Evolutionary conservation across 2,113 vertebrate species (phyloP).

Genomic region (Hypanus sabinus): DNA sequence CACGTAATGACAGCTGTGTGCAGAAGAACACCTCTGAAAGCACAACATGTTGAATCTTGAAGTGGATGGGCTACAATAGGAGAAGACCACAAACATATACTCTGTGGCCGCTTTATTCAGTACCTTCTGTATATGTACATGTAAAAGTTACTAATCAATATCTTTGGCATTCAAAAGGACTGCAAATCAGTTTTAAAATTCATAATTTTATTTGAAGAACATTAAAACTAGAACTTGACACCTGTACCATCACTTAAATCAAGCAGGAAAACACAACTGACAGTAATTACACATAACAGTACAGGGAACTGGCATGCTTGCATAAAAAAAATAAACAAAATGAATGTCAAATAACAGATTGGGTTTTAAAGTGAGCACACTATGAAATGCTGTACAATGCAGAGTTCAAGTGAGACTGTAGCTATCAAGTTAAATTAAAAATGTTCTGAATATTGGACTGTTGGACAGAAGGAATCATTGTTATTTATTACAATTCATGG

Average conservation of each 20-base stretch:
- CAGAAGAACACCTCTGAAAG: no score
- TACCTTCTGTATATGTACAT: no score
- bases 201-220: neutral
- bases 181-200: neutral
- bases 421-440: neutral
- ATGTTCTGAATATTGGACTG: neutral
- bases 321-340: neutral
- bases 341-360: neutral
- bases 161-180: neutral
- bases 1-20: no score
- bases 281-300: neutral
- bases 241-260: neutral
- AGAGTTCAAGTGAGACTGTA: neutral
- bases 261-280: neutral
- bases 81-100: no score
- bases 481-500: neutral
- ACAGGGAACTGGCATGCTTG: neutral
- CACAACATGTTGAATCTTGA: no score
- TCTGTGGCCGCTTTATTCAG: no score
- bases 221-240: neutral
- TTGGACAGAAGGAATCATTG: no score
- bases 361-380: neutral
- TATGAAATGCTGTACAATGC: neutral
- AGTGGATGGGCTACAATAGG: no score
- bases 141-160: neutral